Evolutionary conservation across 2,113 vertebrate species (phyloP).

Genomic region (Telmatochromis brichardi): DNA sequence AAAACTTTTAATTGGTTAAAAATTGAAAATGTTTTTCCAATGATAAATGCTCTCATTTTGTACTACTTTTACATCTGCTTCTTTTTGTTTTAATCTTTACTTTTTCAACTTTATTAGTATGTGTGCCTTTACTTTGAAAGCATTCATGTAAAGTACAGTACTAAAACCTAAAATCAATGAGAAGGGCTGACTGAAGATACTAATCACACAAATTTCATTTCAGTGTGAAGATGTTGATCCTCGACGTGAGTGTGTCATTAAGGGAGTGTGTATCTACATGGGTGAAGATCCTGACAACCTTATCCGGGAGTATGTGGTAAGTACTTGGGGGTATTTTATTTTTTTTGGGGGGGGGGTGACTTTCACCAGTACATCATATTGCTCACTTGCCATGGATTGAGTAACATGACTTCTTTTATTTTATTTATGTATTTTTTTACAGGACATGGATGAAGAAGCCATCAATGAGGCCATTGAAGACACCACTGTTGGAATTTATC

Average conservation of each 20-base stretch:
- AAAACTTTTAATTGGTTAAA: neutral
- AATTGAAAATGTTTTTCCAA: neutral
- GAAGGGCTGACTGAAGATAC: accelerated
- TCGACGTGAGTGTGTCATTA: accelerated
- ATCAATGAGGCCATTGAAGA: neutral
- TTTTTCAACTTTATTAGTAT: neutral
- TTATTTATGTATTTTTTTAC: neutral
- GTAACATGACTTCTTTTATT: neutral
- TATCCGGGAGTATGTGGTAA: neutral
- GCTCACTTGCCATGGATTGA: accelerated
- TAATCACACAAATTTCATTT: neutral
- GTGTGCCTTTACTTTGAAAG: neutral
- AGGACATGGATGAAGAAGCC: neutral
- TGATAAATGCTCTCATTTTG: accelerated
- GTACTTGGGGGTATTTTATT: too few species aligned
- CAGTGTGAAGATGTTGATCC: neutral
- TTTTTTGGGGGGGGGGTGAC: neutral
- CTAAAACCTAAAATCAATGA: neutral
- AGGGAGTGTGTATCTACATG: neutral
- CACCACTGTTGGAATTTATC: neutral
- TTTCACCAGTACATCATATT: accelerated
- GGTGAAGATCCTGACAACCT: neutral
- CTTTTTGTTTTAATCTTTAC: neutral
- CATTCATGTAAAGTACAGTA: neutral
- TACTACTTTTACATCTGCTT: neutral